A percentile compares a stretch with the other conserved stretches of the same genome.
Conservation (phyloP, 92 coral and sea anemone genomes). For the Galaxea fascicularis region DNA sequence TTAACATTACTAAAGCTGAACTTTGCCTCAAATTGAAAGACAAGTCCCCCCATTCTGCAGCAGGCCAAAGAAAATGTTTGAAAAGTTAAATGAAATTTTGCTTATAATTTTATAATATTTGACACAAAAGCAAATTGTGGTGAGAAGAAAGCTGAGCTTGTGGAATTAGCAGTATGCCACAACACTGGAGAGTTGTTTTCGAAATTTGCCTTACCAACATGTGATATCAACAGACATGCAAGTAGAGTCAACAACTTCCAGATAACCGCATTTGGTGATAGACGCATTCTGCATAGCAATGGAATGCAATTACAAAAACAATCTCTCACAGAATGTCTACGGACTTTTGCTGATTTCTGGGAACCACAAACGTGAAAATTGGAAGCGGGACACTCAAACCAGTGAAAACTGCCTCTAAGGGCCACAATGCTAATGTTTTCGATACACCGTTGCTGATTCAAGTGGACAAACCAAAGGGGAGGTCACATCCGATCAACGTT, state of each 20-base stretch:
- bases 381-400: not conserved
- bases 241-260: not conserved
- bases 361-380: not conserved
- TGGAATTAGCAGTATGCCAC: no score
- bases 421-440: no score
- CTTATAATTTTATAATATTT: no score
- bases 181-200: no score
- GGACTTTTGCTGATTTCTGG: not conserved
- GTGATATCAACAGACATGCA: no score
- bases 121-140: no score
- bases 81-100: no score
- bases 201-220: no score
- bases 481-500: not conserved
- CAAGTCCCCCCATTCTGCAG: no score
- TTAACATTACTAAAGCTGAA: not conserved
- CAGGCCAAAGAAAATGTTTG: no score
- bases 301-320: not conserved
- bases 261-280: not conserved
- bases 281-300: not conserved
- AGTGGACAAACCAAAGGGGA: not conserved
- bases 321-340: not conserved
- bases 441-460: not conserved
- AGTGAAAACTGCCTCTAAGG: no score
- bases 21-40: constrained; percentile 22
- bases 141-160: no score